phyloP scores from a whole-genome alignment of 2,113 vertebrate species.

The Tinamus guttatus region DNA sequence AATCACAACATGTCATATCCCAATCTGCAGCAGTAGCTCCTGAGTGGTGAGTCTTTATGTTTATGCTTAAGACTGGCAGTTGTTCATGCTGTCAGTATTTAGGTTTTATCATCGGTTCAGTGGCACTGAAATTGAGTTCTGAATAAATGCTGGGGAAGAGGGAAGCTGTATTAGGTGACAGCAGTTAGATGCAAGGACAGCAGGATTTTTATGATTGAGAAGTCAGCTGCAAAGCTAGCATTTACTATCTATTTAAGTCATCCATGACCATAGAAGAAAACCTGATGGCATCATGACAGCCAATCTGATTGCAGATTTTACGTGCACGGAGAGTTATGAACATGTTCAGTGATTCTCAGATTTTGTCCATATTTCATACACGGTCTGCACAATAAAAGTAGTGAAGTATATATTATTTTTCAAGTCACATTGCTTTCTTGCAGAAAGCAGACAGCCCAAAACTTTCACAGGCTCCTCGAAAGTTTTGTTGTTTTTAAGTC shows the following conservation, averaged over 20 bases:
- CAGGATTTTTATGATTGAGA: background rate
- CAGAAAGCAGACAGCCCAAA: background rate
- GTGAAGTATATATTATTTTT: background rate
- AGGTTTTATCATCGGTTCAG: slow-evolving; percentile 18
- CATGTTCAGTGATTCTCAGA: background rate
- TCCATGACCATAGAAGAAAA: background rate
- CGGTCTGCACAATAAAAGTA: background rate
- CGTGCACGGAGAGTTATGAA: background rate
- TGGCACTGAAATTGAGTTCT: background rate
- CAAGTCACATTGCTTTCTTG: background rate
- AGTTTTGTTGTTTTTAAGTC: background rate
- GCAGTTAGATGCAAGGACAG: background rate
- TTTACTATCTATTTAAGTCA: background rate
- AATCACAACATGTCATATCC: background rate
- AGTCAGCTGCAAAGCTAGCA: background rate
- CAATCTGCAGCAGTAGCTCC: background rate
- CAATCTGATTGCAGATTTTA: background rate
- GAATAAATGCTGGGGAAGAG: background rate
- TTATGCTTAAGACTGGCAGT: slow-evolving; percentile 16
- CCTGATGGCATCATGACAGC: background rate
- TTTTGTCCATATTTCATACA: background rate
- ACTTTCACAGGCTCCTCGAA: background rate
- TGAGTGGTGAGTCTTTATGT: background rate
- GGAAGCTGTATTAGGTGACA: background rate
- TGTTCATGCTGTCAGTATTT: background rate